These are phyloP conservation scores for Scytalopus superciliaris DNA, from an alignment of 2,113 vertebrate species.

Conservation along the genomic window DNA sequence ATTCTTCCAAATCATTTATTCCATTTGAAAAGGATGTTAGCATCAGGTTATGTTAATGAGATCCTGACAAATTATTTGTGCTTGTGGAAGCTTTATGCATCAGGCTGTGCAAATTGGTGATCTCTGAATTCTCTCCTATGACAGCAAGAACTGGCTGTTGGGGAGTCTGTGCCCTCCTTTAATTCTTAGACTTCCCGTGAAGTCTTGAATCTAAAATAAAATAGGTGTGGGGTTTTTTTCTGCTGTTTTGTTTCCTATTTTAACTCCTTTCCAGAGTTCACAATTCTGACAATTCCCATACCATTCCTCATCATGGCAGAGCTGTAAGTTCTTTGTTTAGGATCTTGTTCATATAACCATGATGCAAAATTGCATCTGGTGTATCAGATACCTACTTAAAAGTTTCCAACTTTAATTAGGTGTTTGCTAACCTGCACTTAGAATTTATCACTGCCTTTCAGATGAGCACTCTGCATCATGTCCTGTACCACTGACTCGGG, in stretches of 20 bases:
- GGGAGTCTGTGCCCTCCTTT: background rate
- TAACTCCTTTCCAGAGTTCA: background rate
- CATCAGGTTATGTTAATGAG: background rate
- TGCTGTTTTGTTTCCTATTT: background rate
- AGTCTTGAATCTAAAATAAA: background rate
- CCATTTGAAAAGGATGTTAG: background rate
- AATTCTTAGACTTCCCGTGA: background rate
- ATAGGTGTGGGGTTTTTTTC: background rate
- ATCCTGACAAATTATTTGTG: background rate
- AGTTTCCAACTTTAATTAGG: background rate
- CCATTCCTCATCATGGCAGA: background rate
- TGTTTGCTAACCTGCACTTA: background rate
- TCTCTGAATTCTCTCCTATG: background rate
- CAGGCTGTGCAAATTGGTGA: background rate
- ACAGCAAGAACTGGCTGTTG: background rate
- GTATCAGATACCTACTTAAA: background rate
- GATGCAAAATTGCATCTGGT: background rate
- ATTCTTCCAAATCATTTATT: background rate
- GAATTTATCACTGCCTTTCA: background rate
- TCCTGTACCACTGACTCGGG: background rate
- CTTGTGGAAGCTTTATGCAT: background rate
- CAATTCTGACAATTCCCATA: background rate
- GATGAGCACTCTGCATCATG: rapidly evolving
- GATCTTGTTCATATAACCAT: background rate
- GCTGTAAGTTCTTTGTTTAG: background rate